A percentile compares a stretch with the other conserved stretches of the same genome.
Conservation (phyloP, 2,888 invertebrate genomes). For the Thelaira solivaga region DNA sequence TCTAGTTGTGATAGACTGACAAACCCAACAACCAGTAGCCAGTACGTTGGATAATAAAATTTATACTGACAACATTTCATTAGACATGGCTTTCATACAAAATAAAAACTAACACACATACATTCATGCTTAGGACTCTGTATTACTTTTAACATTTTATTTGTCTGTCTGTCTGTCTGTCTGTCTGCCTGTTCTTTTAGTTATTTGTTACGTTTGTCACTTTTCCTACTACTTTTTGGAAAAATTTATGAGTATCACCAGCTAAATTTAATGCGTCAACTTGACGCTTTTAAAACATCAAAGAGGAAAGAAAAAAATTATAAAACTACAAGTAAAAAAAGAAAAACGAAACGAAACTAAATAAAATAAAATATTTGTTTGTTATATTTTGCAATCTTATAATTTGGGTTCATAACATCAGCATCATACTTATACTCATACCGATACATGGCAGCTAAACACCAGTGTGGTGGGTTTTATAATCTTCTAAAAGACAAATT, state of each 20-base stretch:
- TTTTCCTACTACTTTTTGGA: slow-evolving; percentile 41
- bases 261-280: slow-evolving; percentile 53
- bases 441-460: not conserved
- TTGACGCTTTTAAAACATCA: slow-evolving; percentile 46
- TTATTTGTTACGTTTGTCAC: slow-evolving; percentile 59
- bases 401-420: slow-evolving; percentile 29
- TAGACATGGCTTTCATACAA: slow-evolving; percentile 30
- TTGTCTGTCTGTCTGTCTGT: not conserved
- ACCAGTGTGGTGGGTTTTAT: not conserved
- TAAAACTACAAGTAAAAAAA: slow-evolving; percentile 2
- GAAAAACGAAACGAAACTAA: too few species aligned
- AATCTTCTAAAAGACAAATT: too few species aligned
- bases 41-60: slow-evolving; percentile 30
- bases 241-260: slow-evolving; percentile 40
- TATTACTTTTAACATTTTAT: too few species aligned
- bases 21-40: not conserved
- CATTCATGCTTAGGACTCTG: too few species aligned
- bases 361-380: not conserved
- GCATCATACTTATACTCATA: too few species aligned
- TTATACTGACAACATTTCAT: slow-evolving; percentile 43
- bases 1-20: slow-evolving; percentile 2
- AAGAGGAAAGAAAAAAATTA: not conserved
- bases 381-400: slow-evolving; percentile 23
- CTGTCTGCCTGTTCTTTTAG: slow-evolving; percentile 1
- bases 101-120: slow-evolving; percentile 1